Evolutionary conservation across 2,797 vertebrate species (phyloP).

Genomic region (Acipenser ruthenus): DNA sequence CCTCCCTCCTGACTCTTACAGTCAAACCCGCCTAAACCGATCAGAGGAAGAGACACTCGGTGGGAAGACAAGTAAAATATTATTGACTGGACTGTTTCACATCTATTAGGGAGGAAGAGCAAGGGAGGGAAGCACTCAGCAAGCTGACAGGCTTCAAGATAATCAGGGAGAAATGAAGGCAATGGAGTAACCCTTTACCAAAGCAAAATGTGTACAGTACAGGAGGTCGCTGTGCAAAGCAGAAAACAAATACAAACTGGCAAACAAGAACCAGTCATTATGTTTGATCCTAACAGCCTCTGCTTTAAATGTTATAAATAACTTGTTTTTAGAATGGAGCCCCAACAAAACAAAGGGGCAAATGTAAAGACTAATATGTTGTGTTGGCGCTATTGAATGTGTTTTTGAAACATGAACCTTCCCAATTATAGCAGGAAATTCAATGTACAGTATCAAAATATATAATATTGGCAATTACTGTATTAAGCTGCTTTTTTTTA

Average conservation of each 20-base stretch:
- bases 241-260: conserved; percentile 41
- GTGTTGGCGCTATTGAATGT: neutral
- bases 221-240: conserved; percentile 47
- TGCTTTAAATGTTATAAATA: conserved; percentile 19
- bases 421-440: neutral
- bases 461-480: too few species aligned
- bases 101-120: conserved; percentile 71
- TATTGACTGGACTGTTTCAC: conserved; percentile 73
- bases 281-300: conserved; percentile 24
- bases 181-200: conserved; percentile 54
- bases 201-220: conserved; percentile 40
- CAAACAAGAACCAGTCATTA: conserved; percentile 33
- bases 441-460: neutral
- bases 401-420: neutral
- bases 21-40: conserved; percentile 69
- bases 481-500: too few species aligned
- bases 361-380: conserved; percentile 11
- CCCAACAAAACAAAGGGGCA: conserved; percentile 14
- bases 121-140: conserved; percentile 45
- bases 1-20: conserved; percentile 84
- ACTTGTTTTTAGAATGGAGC: conserved; percentile 8
- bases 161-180: conserved; percentile 70
- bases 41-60: conserved; percentile 60
- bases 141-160: conserved; percentile 78
- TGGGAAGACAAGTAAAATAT: conserved; percentile 69